A percentile compares a stretch with the other conserved stretches of the same genome.
Conservation (phyloP, 64 coral and sea anemone genomes). For the Astreopora myriophthalma region DNA sequence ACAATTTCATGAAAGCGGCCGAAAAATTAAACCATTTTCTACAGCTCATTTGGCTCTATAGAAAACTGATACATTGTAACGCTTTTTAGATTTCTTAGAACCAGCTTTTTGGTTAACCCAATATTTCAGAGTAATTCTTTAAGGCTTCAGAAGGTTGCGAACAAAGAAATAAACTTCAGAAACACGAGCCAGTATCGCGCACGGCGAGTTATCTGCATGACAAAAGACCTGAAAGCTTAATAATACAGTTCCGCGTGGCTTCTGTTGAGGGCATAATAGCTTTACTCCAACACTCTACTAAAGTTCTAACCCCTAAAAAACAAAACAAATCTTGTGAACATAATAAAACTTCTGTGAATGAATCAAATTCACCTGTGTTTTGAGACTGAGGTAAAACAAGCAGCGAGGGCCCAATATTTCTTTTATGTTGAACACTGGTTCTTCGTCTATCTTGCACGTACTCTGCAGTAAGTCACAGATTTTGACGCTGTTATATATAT, state of each 20-base stretch:
- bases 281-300: neutral
- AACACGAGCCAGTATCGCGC: neutral
- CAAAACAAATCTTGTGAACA: neutral
- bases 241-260: constrained; percentile 16
- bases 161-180: neutral
- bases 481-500: too few species aligned
- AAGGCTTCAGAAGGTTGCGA: neutral
- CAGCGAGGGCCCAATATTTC: too few species aligned
- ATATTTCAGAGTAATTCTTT: too few species aligned
- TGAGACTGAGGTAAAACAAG: too few species aligned
- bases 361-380: too few species aligned
- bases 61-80: too few species aligned
- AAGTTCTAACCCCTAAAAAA: neutral
- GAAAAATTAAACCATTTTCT: neutral
- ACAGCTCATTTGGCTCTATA: neutral
- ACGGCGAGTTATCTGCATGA: neutral
- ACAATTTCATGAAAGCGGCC: neutral
- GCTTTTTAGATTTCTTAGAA: neutral
- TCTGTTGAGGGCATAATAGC: constrained; percentile 12
- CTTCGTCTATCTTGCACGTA: too few species aligned
- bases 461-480: too few species aligned
- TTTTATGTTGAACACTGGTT: too few species aligned
- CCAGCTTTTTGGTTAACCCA: neutral
- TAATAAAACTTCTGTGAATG: neutral
- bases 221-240: neutral